Evolutionary conservation across 2,797 vertebrate species (phyloP), one percentile per base, ranked within the genome.

Genomic region (Melanogrammus aeglefinus): DNA sequence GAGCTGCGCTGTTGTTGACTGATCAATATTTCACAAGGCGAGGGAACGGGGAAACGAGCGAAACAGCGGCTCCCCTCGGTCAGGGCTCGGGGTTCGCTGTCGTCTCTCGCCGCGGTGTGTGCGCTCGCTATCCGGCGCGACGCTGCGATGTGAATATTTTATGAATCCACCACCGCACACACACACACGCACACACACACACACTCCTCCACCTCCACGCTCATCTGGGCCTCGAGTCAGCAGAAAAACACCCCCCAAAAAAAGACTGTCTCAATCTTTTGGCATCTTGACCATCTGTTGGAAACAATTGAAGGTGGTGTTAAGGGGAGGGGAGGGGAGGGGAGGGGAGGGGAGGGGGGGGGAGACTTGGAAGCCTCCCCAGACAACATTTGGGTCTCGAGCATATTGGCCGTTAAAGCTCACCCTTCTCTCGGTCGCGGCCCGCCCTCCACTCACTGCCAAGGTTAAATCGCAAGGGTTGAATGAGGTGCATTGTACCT

Each of bases 391-490:
- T 89, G 85, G 84, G 87, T 84, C 86, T 90, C 76, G 85, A 84
- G 88, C 90, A 90, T 91, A 90, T 85, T 91, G 88, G 88, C 87
- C 89, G 91, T 94, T 91, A 91, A 92, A 91, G 85, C 89, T 87
- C 87, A 92, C 91, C 91, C 89, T 87, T 88, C 88, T 89, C 86
- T 89, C 86, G 82, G 88, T 89, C 86, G 83, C 84, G 83, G 79
- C 89, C 86, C 89, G 91, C 87, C 89, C 82, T 89, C 82, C 88
- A 87, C 90, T 80, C 88, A 90, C 80, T 88, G 88, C 84, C 91
- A 89, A 93, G 93, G 92, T 94, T 94, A 94, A 94, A 92, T 90
- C 91, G 91, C 92, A 92, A 91, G 87, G 90, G 91, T 88, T 91
- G 87, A 89, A 91, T 92, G 91, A 91, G 86, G 81, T 87, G 84